Evolutionary conservation across 2,888 invertebrate genomes (phyloP), one percentile per base, ranked within the genome.

Genomic region (Apotomis turbidana): DNA sequence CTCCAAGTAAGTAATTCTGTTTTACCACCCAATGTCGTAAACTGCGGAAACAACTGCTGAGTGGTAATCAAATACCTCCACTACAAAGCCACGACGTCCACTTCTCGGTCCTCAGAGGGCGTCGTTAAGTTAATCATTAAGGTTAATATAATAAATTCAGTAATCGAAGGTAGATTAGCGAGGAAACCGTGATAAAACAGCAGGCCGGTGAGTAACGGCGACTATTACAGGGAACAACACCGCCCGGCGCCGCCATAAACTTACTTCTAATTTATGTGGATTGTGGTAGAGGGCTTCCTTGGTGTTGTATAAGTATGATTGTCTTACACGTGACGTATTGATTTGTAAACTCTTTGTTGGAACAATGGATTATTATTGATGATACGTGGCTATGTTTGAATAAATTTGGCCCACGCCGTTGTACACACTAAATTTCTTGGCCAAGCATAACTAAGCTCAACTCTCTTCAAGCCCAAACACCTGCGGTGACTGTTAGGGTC

Each of bases 151-250:
- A 63, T 63, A 64, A 63, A 63, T 63, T 63, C 49, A 63, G 44
- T 57, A 46, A 57, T 66, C 57, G 27, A 46, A 66, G 36, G 54
- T 44, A 57, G 57, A 66, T 57, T 57, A 66, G 55, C 66, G 54
- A 55, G 44, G 55, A 55, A 44, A 13, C 64, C 64, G 55, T 66
- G 64, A 44, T 44, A 66, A 54, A 66, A 66, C 44, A 66, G 64
- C 64, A 49, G 49, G 9, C 13, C 15, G 44, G 46, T 54, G 54
- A 55, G 55, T 66, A 44, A 66, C 44, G 41, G 55, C 44, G 12
- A 44, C 55, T 27, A 66, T 66, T 66, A 66, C 12, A 55, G 41
- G 44, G 41, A 44, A 66, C 64, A 66, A 55, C 55, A 55, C 44
- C 44, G 54, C 13, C 15, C 15, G 13, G 64, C 44, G 44, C 55